Evolutionary conservation across 2,113 vertebrate genomes (phyloP).

Genomic region (Tachuris rubrigastra): DNA sequence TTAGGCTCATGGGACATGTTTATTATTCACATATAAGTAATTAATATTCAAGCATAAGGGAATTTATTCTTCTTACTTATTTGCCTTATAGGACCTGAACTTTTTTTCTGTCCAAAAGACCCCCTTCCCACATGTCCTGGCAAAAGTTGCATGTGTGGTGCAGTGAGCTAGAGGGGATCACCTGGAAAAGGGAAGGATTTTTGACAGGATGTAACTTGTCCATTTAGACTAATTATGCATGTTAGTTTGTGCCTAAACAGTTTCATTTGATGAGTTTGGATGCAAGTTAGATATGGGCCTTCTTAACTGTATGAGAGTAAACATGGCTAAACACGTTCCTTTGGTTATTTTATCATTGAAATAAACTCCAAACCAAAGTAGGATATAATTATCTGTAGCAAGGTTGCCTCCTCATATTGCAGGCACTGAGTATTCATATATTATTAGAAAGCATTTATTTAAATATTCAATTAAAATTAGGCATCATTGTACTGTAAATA

Average conservation of each 20-base stretch:
- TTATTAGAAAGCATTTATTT: background rate
- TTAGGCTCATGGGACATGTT: background rate
- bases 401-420: background rate
- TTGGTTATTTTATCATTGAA: background rate
- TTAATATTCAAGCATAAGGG: constrained; percentile 25
- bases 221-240: background rate
- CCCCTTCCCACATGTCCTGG: background rate
- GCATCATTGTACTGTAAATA: constrained; percentile 16
- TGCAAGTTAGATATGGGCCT: background rate
- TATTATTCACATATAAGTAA: constrained; percentile 34
- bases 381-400: background rate
- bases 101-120: background rate
- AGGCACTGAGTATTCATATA: background rate
- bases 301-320: constrained; percentile 25
- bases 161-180: background rate
- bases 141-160: background rate
- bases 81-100: background rate
- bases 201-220: background rate
- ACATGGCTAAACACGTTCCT: background rate
- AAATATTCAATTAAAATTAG: background rate
- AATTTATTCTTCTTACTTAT: background rate
- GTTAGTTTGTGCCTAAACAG: background rate
- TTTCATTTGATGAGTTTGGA: background rate
- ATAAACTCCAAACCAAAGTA: background rate
- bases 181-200: background rate